These are phyloP conservation scores for Loxodonta africana DNA, from an alignment of 2,113 vertebrate genomes.

Conservation along the genomic window DNA sequence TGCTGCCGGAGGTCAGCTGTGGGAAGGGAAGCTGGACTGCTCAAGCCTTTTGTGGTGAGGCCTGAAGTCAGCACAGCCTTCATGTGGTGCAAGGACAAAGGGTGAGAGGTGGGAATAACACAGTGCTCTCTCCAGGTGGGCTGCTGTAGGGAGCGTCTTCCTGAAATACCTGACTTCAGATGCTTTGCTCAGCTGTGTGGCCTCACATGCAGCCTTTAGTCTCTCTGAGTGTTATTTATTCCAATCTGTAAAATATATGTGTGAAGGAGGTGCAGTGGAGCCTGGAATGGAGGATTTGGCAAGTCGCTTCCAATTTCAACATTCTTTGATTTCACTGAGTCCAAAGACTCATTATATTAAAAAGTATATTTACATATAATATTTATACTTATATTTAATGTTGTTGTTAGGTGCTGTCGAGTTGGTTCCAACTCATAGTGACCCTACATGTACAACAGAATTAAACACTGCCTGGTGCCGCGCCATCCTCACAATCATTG, in stretches of 20 bases:
- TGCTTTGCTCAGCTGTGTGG: not conserved
- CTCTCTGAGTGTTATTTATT: constrained; percentile 18
- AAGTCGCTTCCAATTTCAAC: not conserved
- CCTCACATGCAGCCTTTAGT: not conserved
- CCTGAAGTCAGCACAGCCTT: not conserved
- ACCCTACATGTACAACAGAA: too few species aligned
- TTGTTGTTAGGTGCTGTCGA: too few species aligned
- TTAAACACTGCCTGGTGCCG: too few species aligned
- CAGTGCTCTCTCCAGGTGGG: not conserved
- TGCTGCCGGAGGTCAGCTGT: not conserved
- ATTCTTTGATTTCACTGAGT: not conserved
- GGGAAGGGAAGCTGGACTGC: not conserved
- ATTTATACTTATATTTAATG: too few species aligned
- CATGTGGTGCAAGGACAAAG: too few species aligned
- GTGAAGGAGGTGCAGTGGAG: not conserved
- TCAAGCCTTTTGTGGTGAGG: not conserved
- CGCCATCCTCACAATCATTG: too few species aligned
- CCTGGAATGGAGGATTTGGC: not conserved
- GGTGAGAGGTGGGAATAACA: rapidly evolving
- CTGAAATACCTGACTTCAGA: not conserved
- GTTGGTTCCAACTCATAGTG: too few species aligned
- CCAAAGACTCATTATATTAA: not conserved
- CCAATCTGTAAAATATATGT: not conserved
- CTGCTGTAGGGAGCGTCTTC: not conserved
- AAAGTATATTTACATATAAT: not conserved